These are phyloP conservation scores for Monoplex corrugatus DNA, from an alignment of 2,888 invertebrate genomes.

Conservation along the genomic window DNA sequence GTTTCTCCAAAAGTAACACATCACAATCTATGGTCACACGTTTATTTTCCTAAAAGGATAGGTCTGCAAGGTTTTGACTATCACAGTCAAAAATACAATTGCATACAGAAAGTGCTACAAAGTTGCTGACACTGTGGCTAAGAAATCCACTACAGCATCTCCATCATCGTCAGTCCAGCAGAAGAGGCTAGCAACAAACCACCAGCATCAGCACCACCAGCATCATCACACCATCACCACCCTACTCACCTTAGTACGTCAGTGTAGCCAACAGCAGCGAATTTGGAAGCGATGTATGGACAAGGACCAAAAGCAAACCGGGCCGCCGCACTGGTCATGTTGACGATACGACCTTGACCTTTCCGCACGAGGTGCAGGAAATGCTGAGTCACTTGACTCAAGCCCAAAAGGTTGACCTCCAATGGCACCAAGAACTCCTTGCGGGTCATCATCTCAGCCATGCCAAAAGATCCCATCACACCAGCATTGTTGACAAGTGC, in stretches of 20 bases:
- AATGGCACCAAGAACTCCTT: conserved; percentile 11
- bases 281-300: conserved; percentile 51
- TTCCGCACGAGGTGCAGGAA: conserved; percentile 65
- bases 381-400: conserved; percentile 64
- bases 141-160: too few species aligned
- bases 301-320: neutral
- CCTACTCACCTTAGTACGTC: conserved; percentile 16
- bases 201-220: too few species aligned
- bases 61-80: too few species aligned
- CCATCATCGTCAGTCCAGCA: too few species aligned
- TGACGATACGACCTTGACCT: conserved; percentile 60
- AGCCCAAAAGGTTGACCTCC: conserved; percentile 74
- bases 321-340: neutral
- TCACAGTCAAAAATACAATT: too few species aligned
- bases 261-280: conserved; percentile 31
- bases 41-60: too few species aligned
- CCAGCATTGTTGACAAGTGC: conserved; percentile 77
- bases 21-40: too few species aligned
- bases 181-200: too few species aligned
- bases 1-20: too few species aligned
- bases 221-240: too few species aligned
- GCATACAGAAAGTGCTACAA: too few species aligned
- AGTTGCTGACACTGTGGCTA: too few species aligned
- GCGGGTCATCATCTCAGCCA: conserved; percentile 75
- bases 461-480: conserved; percentile 66